Base-by-base conservation (phyloP, 2,797 vertebrate genomes). In the Megaceryle alcyon region DNA sequence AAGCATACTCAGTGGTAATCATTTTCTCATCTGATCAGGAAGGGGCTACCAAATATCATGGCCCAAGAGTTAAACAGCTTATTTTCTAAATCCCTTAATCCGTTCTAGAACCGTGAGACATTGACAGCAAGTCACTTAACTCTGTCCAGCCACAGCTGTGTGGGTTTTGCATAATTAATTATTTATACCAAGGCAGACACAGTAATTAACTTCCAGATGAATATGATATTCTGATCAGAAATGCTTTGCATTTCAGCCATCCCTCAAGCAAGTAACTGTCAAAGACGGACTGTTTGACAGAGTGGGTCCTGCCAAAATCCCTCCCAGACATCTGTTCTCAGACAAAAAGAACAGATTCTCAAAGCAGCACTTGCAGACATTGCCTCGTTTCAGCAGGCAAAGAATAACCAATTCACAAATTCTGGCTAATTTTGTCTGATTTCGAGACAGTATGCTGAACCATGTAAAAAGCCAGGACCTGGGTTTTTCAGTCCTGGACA, bases 111-210 rank as follows among this genome's bases (percentile, higher is more conserved):
- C 97, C 63, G 72, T 96, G 98, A 98, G 98, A 98, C 98, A 98
- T 97, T 99, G 98, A 99, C 98, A 99, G 99, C 98, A 98, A 99
- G 99, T 99, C 98, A 98, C 98, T 99, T 99, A 98, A 98, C 98
- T 98, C 98, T 98, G 98, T 98, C 99, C 99, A 98, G 98, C 98
- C 98, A 98, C 99, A 99, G 99, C 99, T 99, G 99, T 98, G 98
- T 98, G 98, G 98, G 98, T 98, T 99, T 99, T 99, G 98, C 99
- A 99, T 99, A 99, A 99, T 99, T 99, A 99, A 99, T 99, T 99
- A 99, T 99, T 99, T 99, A 99, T 99, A 98, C 98, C 96, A 96
- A 98, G 98, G 98, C 99, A 99, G 99, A 99, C 99, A 98, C 98
- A 98, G 99, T 99, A 99, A 99, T 99, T 99, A 99, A 99, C 98